Conservation (phyloP, 2,113 vertebrate genomes). For the Saguinus imperator region DNA sequence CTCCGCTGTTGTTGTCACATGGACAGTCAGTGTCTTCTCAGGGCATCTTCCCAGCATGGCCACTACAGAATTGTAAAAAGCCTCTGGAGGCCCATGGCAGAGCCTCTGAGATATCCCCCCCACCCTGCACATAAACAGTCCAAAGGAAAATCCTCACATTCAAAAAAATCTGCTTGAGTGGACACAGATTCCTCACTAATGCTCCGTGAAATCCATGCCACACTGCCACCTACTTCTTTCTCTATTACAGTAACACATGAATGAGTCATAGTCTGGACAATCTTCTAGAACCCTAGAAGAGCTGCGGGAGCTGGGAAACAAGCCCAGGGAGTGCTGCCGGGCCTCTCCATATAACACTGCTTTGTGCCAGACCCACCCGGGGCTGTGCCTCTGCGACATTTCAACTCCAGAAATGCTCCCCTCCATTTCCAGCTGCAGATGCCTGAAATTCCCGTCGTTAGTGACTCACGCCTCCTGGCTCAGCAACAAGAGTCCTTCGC, state of each 20-base stretch:
- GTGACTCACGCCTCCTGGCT: neutral
- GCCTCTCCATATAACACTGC: neutral
- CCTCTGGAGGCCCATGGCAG: neutral
- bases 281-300: neutral
- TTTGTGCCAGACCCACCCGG: neutral
- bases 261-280: neutral
- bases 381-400: neutral
- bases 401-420: neutral
- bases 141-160: neutral
- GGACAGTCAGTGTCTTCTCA: neutral
- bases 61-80: neutral
- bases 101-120: neutral
- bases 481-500: neutral
- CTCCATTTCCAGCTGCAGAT: neutral
- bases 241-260: neutral
- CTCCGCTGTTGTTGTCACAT: neutral
- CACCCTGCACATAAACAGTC: neutral
- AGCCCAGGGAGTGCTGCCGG: neutral
- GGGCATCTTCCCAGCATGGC: neutral
- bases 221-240: neutral
- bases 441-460: neutral
- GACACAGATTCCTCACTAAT: neutral
- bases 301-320: neutral
- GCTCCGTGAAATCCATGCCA: neutral
- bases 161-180: neutral